Conservation (phyloP, 2,797 vertebrate genomes). For the Menidia menidia region DNA sequence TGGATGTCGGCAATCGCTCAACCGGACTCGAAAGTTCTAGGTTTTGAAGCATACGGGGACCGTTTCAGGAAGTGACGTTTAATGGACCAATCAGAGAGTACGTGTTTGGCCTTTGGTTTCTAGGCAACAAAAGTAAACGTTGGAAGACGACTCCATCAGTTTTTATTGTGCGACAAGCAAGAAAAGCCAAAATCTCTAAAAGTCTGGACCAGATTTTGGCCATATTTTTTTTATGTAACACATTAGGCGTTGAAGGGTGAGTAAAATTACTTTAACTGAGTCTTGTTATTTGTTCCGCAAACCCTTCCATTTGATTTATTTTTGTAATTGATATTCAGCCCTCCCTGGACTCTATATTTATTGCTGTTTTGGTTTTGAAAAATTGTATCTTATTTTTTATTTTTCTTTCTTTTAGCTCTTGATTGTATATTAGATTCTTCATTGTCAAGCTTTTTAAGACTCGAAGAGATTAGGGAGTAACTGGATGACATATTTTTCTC, state of each 20-base stretch:
- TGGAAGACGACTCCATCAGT: neutral
- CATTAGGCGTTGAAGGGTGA: neutral
- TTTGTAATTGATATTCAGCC: too few relatives aligned
- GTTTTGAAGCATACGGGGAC: slow-evolving; percentile 54
- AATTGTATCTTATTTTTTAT: neutral
- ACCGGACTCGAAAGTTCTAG: neutral
- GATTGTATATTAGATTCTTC: neutral
- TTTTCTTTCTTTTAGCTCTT: neutral
- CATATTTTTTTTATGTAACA: neutral
- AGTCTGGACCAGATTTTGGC: neutral
- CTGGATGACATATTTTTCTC: neutral
- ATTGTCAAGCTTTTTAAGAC: neutral
- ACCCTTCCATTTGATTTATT: too few relatives aligned
- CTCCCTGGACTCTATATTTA: too few relatives aligned
- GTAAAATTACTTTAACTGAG: neutral
- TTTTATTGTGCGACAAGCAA: neutral
- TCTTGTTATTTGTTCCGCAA: too few relatives aligned
- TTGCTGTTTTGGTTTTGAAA: too few relatives aligned
- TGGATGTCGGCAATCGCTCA: neutral
- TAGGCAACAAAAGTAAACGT: slow-evolving; percentile 73
- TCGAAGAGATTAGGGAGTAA: too few relatives aligned
- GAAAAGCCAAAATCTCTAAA: neutral
- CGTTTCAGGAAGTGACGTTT: slow-evolving; percentile 47
- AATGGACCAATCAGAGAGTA: slow-evolving; percentile 59
- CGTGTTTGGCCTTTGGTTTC: slow-evolving; percentile 43